phyloP scores from a whole-genome alignment of 1,140 invertebrate genomes.

The Diuraphis noxia region DNA sequence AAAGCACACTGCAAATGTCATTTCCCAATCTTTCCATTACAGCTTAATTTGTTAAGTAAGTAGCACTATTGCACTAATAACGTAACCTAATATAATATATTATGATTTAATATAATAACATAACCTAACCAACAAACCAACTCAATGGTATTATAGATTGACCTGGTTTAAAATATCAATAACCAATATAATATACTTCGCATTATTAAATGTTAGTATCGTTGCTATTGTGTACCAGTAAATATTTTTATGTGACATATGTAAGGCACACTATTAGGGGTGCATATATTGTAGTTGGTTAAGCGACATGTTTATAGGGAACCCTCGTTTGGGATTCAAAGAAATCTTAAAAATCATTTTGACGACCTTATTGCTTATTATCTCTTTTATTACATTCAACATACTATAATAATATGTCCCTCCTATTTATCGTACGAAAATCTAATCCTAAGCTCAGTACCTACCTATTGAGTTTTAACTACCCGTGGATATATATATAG shows the following conservation, averaged over 20 bases:
- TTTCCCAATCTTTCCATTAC: too few species aligned
- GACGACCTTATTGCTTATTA: slow-evolving; percentile 16
- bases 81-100: too few species aligned
- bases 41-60: neutral
- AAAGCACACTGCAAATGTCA: neutral
- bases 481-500: neutral
- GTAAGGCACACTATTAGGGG: neutral
- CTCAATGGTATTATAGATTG: neutral
- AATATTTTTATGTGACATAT: slow-evolving; percentile 2
- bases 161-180: neutral
- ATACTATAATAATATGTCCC: neutral
- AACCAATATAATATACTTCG: neutral
- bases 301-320: slow-evolving; percentile 23
- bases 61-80: too few species aligned
- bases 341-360: slow-evolving; percentile 47
- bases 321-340: slow-evolving; percentile 25
- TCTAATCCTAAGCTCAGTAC: slow-evolving; percentile 38
- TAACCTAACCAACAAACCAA: too few species aligned
- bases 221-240: neutral
- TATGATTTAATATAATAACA: too few species aligned
- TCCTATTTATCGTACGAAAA: neutral
- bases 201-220: neutral
- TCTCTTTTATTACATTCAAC: slow-evolving; percentile 17
- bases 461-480: slow-evolving; percentile 33
- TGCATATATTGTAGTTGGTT: slow-evolving; percentile 27